phyloP scores from a whole-genome alignment of 2,113 vertebrate species.

The Ondatra zibethicus region DNA sequence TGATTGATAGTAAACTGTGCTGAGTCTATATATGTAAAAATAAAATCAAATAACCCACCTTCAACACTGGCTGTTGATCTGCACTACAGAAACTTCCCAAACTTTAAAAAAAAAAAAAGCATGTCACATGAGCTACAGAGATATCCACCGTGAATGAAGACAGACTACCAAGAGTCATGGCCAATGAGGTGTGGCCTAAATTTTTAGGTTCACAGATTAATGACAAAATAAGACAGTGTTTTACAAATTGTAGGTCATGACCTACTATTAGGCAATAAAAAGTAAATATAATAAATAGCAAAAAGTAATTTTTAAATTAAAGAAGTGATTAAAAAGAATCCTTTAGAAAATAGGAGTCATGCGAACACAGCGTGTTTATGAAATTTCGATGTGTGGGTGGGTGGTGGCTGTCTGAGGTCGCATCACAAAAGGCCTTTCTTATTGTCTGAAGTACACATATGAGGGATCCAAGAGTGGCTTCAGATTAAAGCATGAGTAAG shows the following conservation, averaged over 20 bases:
- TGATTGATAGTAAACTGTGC: not conserved
- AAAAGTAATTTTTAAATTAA: not conserved
- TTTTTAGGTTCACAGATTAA: not conserved
- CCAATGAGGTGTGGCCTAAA: not conserved
- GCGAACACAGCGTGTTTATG: not conserved
- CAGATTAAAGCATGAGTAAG: not conserved
- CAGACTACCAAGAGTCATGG: not conserved
- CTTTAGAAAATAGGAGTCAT: not conserved
- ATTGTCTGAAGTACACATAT: not conserved
- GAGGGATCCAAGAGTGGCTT: not conserved
- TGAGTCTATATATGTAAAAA: not conserved
- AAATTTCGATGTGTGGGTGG: not conserved
- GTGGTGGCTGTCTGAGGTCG: not conserved
- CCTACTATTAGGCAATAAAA: not conserved
- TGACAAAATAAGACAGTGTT: not conserved
- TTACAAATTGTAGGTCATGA: not conserved
- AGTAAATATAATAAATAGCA: not conserved
- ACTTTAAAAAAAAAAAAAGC: slow-evolving; percentile 45
- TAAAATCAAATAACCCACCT: not conserved
- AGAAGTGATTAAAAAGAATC: not conserved
- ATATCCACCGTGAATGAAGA: not conserved
- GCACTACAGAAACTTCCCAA: not conserved
- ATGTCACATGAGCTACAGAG: not conserved
- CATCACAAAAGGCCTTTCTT: not conserved
- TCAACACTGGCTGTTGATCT: not conserved